phyloP scores from a whole-genome alignment of 2,888 invertebrate genomes.

The Apamea crenata region DNA sequence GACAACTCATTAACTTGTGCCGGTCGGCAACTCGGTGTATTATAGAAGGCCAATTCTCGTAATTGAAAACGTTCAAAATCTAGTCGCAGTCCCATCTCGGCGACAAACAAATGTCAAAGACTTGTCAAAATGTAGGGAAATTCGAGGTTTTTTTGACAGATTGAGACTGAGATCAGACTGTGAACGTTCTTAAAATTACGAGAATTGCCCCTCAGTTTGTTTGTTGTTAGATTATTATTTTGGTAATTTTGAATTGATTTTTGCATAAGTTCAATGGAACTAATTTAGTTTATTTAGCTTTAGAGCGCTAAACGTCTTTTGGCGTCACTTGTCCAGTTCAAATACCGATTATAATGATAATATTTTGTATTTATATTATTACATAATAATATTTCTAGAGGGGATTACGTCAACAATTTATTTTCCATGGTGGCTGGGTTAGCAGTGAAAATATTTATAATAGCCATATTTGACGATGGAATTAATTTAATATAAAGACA shows the following conservation, averaged over 20 bases:
- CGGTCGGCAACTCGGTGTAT: not conserved
- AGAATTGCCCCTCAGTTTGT: no score
- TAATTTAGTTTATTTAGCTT: not conserved
- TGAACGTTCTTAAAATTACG: no score
- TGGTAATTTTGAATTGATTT: not conserved
- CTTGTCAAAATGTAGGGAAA: no score
- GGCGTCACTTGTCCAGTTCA: not conserved
- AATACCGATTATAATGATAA: not conserved
- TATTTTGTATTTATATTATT: not conserved
- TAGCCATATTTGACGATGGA: not conserved
- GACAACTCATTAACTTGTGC: slow-evolving; percentile 18
- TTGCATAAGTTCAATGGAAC: not conserved
- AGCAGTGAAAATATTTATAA: not conserved
- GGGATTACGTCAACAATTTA: not conserved
- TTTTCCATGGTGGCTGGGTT: not conserved
- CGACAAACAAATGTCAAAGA: no score
- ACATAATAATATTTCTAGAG: not conserved
- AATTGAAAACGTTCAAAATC: no score
- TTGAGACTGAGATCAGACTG: no score
- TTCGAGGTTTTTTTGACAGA: no score
- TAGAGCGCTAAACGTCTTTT: not conserved
- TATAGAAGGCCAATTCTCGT: no score
- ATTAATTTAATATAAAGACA: not conserved
- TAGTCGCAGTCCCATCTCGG: no score
- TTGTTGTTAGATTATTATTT: not conserved